phyloP scores from a whole-genome alignment of 1,140 invertebrate species.

The Schmidtea mediterranea region DNA sequence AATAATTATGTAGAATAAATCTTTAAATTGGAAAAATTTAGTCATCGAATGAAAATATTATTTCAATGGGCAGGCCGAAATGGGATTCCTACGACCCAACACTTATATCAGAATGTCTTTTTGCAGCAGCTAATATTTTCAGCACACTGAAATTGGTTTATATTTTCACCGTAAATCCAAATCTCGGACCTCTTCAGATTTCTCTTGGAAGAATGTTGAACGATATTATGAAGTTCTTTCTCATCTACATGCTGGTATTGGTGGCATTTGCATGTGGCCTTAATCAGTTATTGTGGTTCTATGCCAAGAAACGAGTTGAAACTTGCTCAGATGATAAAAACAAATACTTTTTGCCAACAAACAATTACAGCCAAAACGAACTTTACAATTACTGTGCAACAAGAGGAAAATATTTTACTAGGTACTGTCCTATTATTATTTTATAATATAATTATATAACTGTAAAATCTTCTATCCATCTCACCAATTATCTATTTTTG shows the following conservation, averaged over 20 bases:
- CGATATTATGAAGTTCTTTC: conserved; percentile 84
- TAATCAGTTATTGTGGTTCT: conserved; percentile 81
- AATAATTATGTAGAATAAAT: no score
- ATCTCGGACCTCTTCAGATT: conserved; percentile 83
- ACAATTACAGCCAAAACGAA: background rate
- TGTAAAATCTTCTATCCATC: no score
- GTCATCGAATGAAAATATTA: background rate
- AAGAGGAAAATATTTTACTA: conserved; percentile 1
- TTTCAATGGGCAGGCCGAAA: conserved; percentile 43
- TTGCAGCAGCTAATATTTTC: conserved; percentile 76
- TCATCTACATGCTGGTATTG: conserved; percentile 71
- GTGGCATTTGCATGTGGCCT: conserved; percentile 85
- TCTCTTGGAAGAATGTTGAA: conserved; percentile 83
- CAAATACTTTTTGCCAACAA: background rate
- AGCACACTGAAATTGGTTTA: conserved; percentile 87
- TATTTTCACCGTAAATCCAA: conserved; percentile 93
- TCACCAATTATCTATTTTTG: no score
- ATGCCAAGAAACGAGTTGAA: conserved; percentile 60
- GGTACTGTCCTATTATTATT: background rate
- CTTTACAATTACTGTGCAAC: conserved; percentile 3
- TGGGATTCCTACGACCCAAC: conserved; percentile 81
- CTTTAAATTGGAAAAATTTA: background rate
- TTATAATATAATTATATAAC: background rate
- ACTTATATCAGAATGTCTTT: conserved; percentile 65
- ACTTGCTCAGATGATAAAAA: conserved; percentile 44